Base-by-base conservation (phyloP, 1,140 invertebrate species). In the Brachionus rubens region DNA sequence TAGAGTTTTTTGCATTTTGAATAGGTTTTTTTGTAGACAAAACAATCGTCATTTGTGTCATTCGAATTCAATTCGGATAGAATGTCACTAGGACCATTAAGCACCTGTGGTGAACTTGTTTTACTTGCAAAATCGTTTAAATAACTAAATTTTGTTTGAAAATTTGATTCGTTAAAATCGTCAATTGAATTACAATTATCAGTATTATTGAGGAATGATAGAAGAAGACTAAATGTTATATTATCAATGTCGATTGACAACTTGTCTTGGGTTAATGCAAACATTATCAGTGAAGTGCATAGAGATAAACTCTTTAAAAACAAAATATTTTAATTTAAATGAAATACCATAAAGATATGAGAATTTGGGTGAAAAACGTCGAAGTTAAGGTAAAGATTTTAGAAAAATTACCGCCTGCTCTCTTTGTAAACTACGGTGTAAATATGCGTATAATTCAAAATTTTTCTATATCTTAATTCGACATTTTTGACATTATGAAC, bases 261-360 rank as follows among this genome's bases (percentile, higher is more conserved):
- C 12, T 72, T 72, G 5, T 72, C 68, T 72, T 72, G 68, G 9
- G 68, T 50, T 16, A 72, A 40, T 26, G 68, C 47, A 5, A 72
- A 54, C 12, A 72, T 26, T 36, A 54, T 54, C 16, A 72, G 26
- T 24, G 68, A n/a, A 4, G 68, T 72, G 41, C 68, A 72, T 33
- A 72, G 24, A 3, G 68, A 72, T 14, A 72, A 36, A 26, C 43
- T 50, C 46, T 72, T 50, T 30, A 54, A 12, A 54, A 21, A 12
- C 14, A 26, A 10, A 30, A 28, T 30, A 2, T 26, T 54, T 54
- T 10, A 54, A 26, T 54, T 59, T 56, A 24, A 3, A 48, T 26
- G 12, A 52, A 24, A 52, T 10, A n/a, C n/a, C n/a, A n/a, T n/a
- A n/a, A n/a, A n/a, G n/a, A n/a, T n/a, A n/a, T n/a, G n/a, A n/a